Evolutionary conservation across 2,888 invertebrate species (phyloP).

Genomic region (Epicampocera succincta): DNA sequence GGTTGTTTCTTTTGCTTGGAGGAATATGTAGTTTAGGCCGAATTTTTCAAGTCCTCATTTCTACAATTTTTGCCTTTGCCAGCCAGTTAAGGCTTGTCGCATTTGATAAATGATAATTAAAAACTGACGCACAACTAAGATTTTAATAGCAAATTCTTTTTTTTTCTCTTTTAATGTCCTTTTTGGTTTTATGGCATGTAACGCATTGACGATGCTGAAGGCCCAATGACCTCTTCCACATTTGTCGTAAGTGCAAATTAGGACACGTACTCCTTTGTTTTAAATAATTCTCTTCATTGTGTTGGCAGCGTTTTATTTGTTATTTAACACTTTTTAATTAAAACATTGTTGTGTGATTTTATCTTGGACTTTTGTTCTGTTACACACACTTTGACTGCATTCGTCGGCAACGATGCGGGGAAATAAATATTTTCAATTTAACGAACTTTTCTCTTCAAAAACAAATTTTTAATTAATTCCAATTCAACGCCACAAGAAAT

Average conservation of each 20-base stretch:
- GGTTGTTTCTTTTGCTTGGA: background rate
- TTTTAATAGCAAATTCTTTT: background rate
- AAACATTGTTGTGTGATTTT: conserved; percentile 16
- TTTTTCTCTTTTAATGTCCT: background rate
- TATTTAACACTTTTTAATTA: conserved; percentile 48
- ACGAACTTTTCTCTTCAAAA: conserved; percentile 64
- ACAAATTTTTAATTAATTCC: conserved; percentile 67
- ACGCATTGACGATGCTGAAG: conserved; percentile 29
- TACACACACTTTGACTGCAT: conserved; percentile 1
- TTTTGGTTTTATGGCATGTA: conserved; percentile 19
- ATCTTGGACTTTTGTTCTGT: background rate
- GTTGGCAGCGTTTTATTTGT: conserved; percentile 10
- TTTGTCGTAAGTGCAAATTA: conserved; percentile 18
- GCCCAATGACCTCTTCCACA: conserved; percentile 23
- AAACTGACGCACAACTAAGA: conserved; percentile 37
- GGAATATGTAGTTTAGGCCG: background rate
- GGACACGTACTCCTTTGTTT: conserved; percentile 9
- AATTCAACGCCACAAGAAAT: conserved; percentile 63
- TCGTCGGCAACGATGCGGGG: conserved; percentile 4
- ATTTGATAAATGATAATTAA: conserved; percentile 63
- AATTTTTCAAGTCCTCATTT: conserved; percentile 41
- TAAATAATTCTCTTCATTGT: conserved; percentile 13
- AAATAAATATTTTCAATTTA: conserved; percentile 43
- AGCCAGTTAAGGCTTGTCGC: conserved; percentile 65
- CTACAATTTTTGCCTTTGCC: conserved; percentile 58